Percentiles rank a stretch among this genome's conserved stretches.
Evolutionary conservation across 1,140 invertebrate species (phyloP).

Genomic region (Phocides pigmalion): DNA sequence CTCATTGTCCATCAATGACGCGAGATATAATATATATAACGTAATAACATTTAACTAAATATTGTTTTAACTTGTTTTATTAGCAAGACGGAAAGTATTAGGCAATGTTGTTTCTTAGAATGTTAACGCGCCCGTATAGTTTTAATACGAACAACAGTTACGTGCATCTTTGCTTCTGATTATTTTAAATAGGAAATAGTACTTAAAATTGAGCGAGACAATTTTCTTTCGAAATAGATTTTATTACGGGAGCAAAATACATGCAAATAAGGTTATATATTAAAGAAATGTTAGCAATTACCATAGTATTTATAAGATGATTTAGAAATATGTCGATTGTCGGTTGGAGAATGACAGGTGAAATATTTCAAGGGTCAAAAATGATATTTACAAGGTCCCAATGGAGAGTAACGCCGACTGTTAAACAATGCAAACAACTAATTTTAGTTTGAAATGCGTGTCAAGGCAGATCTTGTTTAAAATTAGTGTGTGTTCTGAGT

Average conservation of each 20-base stretch:
- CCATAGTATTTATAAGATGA: slow-evolving; percentile 18
- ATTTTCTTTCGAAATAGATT: slow-evolving; percentile 3
- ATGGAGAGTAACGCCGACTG: not conserved
- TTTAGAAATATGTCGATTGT: not conserved
- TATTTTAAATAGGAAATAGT: slow-evolving; percentile 10
- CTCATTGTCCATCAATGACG: no score
- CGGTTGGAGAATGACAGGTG: not conserved
- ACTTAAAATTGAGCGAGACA: slow-evolving; percentile 5
- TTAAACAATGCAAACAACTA: not conserved
- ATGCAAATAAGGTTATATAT: not conserved
- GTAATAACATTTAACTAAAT: no score
- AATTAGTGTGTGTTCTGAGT: no score
- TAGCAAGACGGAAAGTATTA: no score
- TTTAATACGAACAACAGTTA: slow-evolving; percentile 19
- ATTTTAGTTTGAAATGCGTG: not conserved
- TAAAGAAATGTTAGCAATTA: slow-evolving; percentile 5
- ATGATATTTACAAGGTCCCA: not conserved
- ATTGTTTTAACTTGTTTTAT: no score
- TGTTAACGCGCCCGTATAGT: slow-evolving; percentile 18
- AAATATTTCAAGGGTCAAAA: slow-evolving; percentile 9
- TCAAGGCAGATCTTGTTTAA: not conserved
- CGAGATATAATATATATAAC: no score
- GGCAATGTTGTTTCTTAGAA: slow-evolving; percentile 28
- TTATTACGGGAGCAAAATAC: slow-evolving; percentile 6
- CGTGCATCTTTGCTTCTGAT: slow-evolving; percentile 20